Conservation (phyloP, 2,113 vertebrate genomes). For the Scopus umbretta region DNA sequence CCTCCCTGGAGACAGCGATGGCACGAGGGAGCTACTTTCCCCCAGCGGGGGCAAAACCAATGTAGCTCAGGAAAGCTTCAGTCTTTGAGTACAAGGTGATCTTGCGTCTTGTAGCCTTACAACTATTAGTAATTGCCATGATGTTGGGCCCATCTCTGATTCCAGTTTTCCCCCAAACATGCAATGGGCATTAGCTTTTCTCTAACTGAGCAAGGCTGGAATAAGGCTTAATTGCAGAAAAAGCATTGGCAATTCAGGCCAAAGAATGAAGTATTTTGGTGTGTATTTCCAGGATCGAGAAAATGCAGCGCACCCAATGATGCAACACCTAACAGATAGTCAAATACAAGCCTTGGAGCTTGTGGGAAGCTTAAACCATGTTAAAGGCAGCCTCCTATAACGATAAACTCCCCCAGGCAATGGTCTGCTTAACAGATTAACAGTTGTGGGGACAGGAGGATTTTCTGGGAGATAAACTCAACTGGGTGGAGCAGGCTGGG, state of each 20-base stretch:
- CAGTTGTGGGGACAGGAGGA: neutral
- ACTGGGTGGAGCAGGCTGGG: neutral
- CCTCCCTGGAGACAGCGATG: neutral
- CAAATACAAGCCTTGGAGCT: neutral
- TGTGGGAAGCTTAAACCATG: neutral
- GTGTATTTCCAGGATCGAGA: neutral
- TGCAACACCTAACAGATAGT: neutral
- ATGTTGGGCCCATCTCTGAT: neutral
- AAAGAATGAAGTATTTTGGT: neutral
- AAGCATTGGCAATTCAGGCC: neutral
- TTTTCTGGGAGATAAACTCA: neutral
- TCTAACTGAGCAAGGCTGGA: neutral
- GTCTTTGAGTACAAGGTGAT: neutral
- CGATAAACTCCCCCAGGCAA: neutral
- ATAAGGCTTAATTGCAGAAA: neutral
- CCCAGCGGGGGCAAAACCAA: neutral
- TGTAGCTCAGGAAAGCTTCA: neutral
- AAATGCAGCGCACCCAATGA: neutral
- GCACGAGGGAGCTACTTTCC: neutral
- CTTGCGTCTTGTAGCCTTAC: neutral
- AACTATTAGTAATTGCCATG: neutral
- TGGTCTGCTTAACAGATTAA: neutral
- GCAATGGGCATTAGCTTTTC: neutral
- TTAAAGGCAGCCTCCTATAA: neutral
- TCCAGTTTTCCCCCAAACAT: fast-evolving